These are phyloP conservation scores for Cryptotermes secundus DNA, from an alignment of 1,140 invertebrate species.

Conservation along the genomic window DNA sequence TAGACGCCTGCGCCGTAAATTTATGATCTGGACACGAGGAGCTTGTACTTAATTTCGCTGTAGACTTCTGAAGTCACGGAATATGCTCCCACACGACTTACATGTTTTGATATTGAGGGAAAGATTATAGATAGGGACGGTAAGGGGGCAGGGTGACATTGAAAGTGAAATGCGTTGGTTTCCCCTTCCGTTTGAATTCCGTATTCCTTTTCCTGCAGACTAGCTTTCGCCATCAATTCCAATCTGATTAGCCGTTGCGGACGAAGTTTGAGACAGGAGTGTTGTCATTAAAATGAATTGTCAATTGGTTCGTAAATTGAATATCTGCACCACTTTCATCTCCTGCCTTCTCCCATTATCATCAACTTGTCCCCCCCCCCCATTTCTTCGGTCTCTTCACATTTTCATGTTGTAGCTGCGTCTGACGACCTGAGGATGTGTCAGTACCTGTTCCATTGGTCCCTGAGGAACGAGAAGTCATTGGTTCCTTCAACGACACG, in stretches of 20 bases:
- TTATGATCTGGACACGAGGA: too few species aligned
- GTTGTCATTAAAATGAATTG: neutral
- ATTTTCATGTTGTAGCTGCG: neutral
- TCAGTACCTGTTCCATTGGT: too few species aligned
- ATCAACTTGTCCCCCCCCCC: neutral
- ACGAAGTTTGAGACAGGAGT: neutral
- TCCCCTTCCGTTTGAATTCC: neutral
- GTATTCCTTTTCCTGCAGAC: neutral
- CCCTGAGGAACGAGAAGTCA: too few species aligned
- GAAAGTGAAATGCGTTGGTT: neutral
- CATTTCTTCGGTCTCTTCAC: neutral
- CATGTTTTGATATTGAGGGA: too few species aligned
- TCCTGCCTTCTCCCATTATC: neutral
- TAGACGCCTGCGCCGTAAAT: too few species aligned
- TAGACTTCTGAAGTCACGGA: too few species aligned
- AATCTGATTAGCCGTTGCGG: neutral
- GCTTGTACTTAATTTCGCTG: too few species aligned
- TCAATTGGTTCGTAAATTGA: neutral
- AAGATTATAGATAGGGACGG: too few species aligned
- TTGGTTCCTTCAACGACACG: too few species aligned
- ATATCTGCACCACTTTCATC: neutral
- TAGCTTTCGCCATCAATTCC: neutral
- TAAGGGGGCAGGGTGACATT: neutral
- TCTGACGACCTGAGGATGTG: neutral
- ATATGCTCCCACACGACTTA: too few species aligned